phyloP scores from a whole-genome alignment of 2,888 invertebrate genomes.

The Drosophila imparisetae region DNA sequence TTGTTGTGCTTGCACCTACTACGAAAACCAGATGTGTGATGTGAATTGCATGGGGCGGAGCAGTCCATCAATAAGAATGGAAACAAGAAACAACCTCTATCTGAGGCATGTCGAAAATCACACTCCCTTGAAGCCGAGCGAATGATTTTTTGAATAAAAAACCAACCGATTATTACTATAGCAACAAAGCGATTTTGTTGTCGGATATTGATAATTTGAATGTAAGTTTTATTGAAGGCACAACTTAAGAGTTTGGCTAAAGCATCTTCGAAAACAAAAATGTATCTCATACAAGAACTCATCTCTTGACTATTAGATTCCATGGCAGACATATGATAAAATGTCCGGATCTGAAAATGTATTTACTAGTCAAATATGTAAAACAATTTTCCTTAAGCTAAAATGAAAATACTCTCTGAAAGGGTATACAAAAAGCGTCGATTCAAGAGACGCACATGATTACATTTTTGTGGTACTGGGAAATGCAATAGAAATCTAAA shows the following conservation, averaged over 20 bases:
- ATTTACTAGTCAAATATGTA: not conserved
- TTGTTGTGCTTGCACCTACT: conserved; percentile 50
- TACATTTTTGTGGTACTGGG: not conserved
- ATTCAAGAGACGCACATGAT: conserved; percentile 12
- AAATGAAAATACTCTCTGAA: not conserved
- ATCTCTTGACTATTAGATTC: not conserved
- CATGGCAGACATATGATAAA: too few species aligned
- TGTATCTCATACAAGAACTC: not conserved
- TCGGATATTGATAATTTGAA: not conserved
- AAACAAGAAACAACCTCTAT: not conserved
- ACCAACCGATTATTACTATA: not conserved
- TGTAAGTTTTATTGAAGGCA: not conserved
- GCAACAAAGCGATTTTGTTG: not conserved
- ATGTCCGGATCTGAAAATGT: too few species aligned
- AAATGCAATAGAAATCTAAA: not conserved
- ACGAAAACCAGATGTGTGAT: conserved; percentile 61
- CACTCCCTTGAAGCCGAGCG: not conserved
- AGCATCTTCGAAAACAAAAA: not conserved
- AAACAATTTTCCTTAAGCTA: not conserved
- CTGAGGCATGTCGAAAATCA: not conserved
- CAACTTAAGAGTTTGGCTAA: not conserved
- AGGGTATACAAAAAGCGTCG: conserved; percentile 10
- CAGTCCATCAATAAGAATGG: conserved; percentile 23
- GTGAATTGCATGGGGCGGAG: conserved; percentile 21
- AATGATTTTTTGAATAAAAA: not conserved